Percentiles rank a stretch among this genome's conserved stretches.
Conservation (phyloP, 1,140 invertebrate species). For the Megathymus violae region DNA sequence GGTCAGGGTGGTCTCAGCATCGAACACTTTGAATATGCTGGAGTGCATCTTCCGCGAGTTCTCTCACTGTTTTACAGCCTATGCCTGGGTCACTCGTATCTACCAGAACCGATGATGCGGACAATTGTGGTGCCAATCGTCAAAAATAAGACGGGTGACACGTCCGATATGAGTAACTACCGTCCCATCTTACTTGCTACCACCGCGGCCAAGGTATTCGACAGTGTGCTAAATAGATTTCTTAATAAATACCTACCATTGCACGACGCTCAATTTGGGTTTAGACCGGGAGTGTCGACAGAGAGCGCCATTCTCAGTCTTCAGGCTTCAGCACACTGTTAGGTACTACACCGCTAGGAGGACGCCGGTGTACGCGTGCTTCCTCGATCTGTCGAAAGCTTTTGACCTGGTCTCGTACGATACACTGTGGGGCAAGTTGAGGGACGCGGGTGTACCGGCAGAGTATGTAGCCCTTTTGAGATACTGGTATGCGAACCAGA, state of each 20-base stretch:
- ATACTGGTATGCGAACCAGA: too few species aligned
- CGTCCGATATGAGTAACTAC: conserved; percentile 28
- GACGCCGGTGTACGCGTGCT: too few species aligned
- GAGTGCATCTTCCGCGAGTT: conserved; percentile 23
- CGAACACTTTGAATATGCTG: conserved; percentile 31
- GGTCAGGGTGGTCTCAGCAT: conserved; percentile 37
- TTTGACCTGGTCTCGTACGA: too few species aligned
- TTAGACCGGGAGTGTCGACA: too few species aligned
- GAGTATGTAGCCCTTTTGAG: too few species aligned
- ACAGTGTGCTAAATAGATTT: conserved; percentile 12
- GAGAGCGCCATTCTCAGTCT: too few species aligned
- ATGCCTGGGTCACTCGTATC: conserved; percentile 28
- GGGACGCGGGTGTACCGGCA: too few species aligned
- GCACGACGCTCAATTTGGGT: conserved; percentile 26
- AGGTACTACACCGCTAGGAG: too few species aligned
- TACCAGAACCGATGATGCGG: conserved; percentile 24
- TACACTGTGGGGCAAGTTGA: too few species aligned
- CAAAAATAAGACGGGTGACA: conserved; percentile 36
- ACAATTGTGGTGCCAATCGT: conserved; percentile 30
- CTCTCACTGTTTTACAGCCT: conserved; percentile 25
- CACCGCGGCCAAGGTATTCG: conserved; percentile 16
- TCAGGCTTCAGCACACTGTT: too few species aligned
- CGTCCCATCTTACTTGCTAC: conserved; percentile 33
- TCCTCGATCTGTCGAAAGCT: too few species aligned
- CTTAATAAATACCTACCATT: conserved; percentile 11